Evolutionary conservation across 2,113 vertebrate species (phyloP).

Genomic region (Pipa parva): DNA sequence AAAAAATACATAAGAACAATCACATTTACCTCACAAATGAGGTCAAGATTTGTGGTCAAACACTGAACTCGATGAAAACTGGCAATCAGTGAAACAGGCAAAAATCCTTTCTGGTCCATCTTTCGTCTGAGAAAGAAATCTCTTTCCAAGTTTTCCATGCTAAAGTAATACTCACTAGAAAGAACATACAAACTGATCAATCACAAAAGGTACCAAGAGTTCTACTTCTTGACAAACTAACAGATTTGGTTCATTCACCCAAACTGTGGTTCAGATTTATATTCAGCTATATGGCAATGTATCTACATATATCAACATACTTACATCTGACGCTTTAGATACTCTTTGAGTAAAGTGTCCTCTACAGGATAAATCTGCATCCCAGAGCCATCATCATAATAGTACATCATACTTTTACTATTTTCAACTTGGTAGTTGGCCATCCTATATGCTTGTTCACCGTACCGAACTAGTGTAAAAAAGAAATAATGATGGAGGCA

Average conservation of each 20-base stretch:
- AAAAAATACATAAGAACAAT: too few species aligned
- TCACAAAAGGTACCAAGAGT: too few species aligned
- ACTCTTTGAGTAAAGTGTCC: slow-evolving; percentile 88
- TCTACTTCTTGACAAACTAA: too few species aligned
- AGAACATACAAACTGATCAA: slow-evolving; percentile 35
- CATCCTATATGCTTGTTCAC: slow-evolving; percentile 62
- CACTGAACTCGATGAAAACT: slow-evolving; percentile 91
- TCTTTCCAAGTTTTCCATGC: slow-evolving; percentile 89
- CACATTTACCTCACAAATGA: slow-evolving; percentile 91
- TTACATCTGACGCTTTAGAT: slow-evolving; percentile 95
- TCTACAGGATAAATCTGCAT: slow-evolving; percentile 89
- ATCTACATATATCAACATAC: too few species aligned
- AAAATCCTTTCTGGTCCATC: slow-evolving; percentile 90
- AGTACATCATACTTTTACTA: slow-evolving; percentile 83
- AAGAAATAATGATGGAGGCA: too few species aligned
- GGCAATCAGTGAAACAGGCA: slow-evolving; percentile 89
- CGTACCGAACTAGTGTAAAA: too few species aligned
- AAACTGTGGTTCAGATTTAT: too few species aligned
- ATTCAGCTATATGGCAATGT: too few species aligned
- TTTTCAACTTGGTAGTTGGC: slow-evolving; percentile 66
- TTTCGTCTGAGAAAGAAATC: slow-evolving; percentile 95
- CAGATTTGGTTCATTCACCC: too few species aligned
- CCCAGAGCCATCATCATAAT: slow-evolving; percentile 83
- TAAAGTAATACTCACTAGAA: slow-evolving; percentile 95
- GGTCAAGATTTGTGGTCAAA: slow-evolving; percentile 80